Evolutionary conservation across 2,797 vertebrate genomes (phyloP).

Genomic region (Anableps anableps): DNA sequence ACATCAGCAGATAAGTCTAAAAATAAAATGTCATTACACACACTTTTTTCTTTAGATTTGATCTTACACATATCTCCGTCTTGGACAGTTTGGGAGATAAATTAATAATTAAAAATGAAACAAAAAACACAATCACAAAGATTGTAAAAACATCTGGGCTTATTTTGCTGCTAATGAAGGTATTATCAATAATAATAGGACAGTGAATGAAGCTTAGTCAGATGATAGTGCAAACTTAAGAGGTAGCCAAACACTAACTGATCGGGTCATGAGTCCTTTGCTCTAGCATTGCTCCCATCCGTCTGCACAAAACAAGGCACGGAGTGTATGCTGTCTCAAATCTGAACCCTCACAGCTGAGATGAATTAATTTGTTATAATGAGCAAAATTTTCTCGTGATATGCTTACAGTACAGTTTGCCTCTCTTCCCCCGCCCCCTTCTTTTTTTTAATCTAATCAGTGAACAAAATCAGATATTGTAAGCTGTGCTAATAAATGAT

Average conservation of each 20-base stretch:
- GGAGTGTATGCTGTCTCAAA: conserved; percentile 7
- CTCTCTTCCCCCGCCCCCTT: neutral
- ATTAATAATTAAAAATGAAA: conserved; percentile 15
- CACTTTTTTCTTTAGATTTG: neutral
- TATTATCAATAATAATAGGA: conserved; percentile 1
- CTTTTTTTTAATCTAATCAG: conserved; percentile 4
- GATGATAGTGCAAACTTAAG: conserved; percentile 1
- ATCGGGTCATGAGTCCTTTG: conserved; percentile 6
- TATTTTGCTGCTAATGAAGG: conserved; percentile 6
- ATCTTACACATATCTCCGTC: neutral
- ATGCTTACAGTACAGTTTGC: conserved; percentile 5
- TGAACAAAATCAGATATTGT: conserved; percentile 8
- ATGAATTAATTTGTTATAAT: conserved; percentile 15
- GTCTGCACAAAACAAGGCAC: conserved; percentile 1
- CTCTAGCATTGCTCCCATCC: neutral
- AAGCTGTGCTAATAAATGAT: conserved; percentile 15
- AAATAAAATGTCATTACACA: neutral
- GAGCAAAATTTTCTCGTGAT: conserved; percentile 8
- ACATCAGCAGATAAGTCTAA: neutral
- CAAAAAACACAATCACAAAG: neutral
- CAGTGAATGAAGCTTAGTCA: conserved; percentile 2
- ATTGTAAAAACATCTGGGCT: neutral
- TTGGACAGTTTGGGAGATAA: conserved; percentile 27
- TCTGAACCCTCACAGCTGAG: conserved; percentile 9
- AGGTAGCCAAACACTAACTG: conserved; percentile 4